These are phyloP conservation scores for Coluber constrictor DNA, from an alignment of 2,797 vertebrate species.

Conservation along the genomic window DNA sequence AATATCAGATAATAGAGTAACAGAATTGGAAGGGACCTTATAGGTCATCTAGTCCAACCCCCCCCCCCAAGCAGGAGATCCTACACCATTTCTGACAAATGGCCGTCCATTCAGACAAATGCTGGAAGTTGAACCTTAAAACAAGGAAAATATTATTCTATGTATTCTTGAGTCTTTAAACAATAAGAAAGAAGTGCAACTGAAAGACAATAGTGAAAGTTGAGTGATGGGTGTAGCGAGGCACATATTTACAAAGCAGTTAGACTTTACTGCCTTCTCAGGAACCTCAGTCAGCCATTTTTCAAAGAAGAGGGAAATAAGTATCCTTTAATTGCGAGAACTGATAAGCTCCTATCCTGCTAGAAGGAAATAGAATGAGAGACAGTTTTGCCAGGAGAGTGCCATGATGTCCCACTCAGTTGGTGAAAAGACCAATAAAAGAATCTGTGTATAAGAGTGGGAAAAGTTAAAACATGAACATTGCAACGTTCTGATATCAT, in stretches of 20 bases:
- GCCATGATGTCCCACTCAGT: not conserved
- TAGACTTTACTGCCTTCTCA: not conserved
- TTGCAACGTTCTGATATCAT: not conserved
- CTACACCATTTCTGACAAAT: too few relatives aligned
- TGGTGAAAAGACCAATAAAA: not conserved
- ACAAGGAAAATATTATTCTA: not conserved
- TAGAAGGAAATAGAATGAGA: not conserved
- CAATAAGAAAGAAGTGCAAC: not conserved
- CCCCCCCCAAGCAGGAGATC: too few relatives aligned
- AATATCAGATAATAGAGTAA: not conserved
- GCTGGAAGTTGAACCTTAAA: not conserved
- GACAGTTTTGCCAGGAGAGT: not conserved
- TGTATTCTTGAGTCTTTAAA: not conserved
- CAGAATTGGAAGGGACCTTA: too few relatives aligned
- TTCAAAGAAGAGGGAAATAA: not conserved
- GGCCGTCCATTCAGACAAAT: not conserved
- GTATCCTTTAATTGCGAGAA: not conserved
- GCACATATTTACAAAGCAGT: not conserved
- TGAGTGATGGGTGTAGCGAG: not conserved
- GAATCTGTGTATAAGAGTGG: not conserved
- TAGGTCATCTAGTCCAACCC: too few relatives aligned
- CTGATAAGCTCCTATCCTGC: not conserved
- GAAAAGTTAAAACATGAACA: not conserved
- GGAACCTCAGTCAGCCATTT: not conserved
- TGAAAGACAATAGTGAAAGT: not conserved